phyloP scores from a whole-genome alignment of 2,113 vertebrate genomes.

The Mesoclemmys tuberculata region DNA sequence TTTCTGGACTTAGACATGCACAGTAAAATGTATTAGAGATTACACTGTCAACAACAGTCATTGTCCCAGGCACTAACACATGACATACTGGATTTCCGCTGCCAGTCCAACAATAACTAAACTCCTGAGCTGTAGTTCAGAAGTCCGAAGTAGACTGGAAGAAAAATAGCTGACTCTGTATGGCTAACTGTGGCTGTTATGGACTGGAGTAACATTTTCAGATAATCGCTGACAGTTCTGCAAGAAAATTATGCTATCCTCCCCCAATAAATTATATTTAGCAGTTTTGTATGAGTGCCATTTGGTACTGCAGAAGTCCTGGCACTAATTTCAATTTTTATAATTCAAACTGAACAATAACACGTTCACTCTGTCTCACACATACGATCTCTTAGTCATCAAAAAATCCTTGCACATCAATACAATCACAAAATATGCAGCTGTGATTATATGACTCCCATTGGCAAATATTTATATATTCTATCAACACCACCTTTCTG shows the following conservation, averaged over 20 bases:
- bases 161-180: not conserved
- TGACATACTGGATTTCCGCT: not conserved
- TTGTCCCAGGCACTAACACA: not conserved
- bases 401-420: not conserved
- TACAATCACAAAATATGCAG: not conserved
- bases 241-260: not conserved
- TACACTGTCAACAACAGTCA: not conserved
- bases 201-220: not conserved
- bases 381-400: not conserved
- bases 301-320: not conserved
- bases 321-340: slow-evolving; percentile 2
- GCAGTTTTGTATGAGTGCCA: not conserved
- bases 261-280: not conserved
- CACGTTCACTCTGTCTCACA: not conserved
- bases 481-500: not conserved
- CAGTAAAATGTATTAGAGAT: not conserved
- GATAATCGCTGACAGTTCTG: not conserved
- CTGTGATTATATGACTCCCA: not conserved
- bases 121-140: not conserved
- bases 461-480: not conserved
- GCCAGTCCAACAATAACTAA: not conserved
- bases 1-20: not conserved
- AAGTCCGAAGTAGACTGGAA: not conserved
- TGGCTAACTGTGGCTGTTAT: not conserved
- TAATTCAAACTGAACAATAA: not conserved